Evolutionary conservation across 2,797 vertebrate species (phyloP), one percentile per base, ranked within the genome.

Genomic region (Enteromius radiatus): DNA sequence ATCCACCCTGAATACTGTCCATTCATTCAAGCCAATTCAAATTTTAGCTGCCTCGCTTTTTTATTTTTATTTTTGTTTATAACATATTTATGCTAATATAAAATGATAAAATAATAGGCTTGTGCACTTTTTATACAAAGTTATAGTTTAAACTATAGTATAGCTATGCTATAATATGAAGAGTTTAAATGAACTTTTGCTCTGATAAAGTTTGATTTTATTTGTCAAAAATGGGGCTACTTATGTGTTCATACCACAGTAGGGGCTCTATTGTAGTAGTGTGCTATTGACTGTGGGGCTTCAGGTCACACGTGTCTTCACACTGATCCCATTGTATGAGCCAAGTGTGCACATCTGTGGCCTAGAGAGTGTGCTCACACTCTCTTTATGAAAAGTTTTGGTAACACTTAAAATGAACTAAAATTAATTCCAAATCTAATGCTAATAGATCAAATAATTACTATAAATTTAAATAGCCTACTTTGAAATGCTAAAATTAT

Each of bases 271-370:
- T 94, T 93, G 90, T 93, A 83, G 83, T 69, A 76, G 45, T 84
- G 78, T 76, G 86, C 88, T 88, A 91, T 86, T 92, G 90, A 93
- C 90, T 88, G 89, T 84, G 45, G 86, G 91, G 92, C 91, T 93
- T 88, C 90, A 91, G 92, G 90, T 87, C 88, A 92, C 95, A 94
- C 94, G 94, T 94, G 95, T 90, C 93, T 92, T 89, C 88, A 84
- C 90, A 94, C 90, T 94, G 92, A 95, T 94, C 93, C 92, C 87
- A 91, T 94, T 93, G 94, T 93, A 89, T 86, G 84, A 87, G 86
- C 89, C 79, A 86, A 91, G 87, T 87, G 82, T 36, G 75, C 91
- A 93, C 91, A 93, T 91, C 92, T 87, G 86, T 84, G 81, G 74
- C 85, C 75, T 73, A 81, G 65, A 65, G 78, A 63, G 56, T 33